A percentile compares a stretch with the other conserved stretches of the same genome.
Evolutionary conservation across 2,888 invertebrate species (phyloP).

Genomic region (Willowsia nigromaculata): DNA sequence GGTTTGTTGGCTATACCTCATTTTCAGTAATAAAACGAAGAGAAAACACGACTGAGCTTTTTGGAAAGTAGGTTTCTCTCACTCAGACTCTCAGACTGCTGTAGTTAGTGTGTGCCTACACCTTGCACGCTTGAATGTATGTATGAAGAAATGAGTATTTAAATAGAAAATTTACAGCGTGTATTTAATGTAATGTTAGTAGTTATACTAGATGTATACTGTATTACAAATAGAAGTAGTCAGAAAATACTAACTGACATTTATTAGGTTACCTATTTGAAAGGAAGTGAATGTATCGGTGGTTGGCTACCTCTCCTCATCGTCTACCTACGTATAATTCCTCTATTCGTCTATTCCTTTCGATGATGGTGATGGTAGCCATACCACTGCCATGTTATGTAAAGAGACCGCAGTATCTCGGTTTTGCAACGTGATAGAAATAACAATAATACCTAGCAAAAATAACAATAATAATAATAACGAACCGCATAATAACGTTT

Average conservation of each 20-base stretch:
- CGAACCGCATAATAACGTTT: conserved; percentile 17
- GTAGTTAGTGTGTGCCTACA: too few relatives aligned
- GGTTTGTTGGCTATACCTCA: too few relatives aligned
- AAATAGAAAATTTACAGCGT: background rate
- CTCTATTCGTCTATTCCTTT: background rate
- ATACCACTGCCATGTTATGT: background rate
- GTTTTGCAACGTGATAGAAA: conserved; percentile 40
- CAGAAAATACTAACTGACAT: background rate
- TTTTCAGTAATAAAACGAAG: too few relatives aligned
- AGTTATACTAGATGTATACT: too few relatives aligned
- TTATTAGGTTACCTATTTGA: background rate
- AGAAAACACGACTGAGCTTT: too few relatives aligned
- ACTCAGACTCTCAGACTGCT: too few relatives aligned
- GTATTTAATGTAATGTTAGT: background rate
- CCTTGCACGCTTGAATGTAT: too few relatives aligned
- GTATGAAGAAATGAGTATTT: too few relatives aligned
- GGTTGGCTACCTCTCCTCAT: background rate
- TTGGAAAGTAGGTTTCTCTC: too few relatives aligned
- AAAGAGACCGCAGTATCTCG: conserved; percentile 15
- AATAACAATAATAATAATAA: conserved; percentile 14
- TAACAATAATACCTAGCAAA: too few relatives aligned
- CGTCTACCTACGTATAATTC: background rate
- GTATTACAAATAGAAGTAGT: background rate
- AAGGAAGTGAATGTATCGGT: background rate
- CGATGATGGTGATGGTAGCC: background rate